These are phyloP conservation scores for Parnassius mnemosyne DNA, from an alignment of 2,888 invertebrate species.

Conservation along the genomic window DNA sequence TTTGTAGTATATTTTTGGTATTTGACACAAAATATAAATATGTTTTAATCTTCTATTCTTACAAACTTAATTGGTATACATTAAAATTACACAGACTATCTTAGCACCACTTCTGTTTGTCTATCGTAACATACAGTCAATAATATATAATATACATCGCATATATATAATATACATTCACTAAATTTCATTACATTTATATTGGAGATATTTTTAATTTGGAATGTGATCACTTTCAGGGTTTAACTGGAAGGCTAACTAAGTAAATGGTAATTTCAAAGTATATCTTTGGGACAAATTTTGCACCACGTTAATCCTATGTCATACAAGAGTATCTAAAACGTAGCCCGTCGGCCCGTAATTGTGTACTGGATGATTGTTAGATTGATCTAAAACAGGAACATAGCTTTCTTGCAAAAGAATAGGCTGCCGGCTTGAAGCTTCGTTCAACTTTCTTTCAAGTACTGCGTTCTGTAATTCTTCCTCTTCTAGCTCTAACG, in stretches of 20 bases:
- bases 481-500: conserved; percentile 75
- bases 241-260: conserved; percentile 33
- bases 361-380: conserved; percentile 38
- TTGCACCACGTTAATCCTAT: conserved; percentile 39
- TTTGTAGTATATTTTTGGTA: conserved; percentile 67
- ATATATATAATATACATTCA: conserved; percentile 16
- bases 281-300: conserved; percentile 51
- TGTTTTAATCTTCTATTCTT: conserved; percentile 31
- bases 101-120: conserved; percentile 40
- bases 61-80: conserved; percentile 30
- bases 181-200: conserved; percentile 27
- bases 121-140: conserved; percentile 12
- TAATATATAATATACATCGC: conserved; percentile 27
- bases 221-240: conserved; percentile 38
- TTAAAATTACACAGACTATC: conserved; percentile 29
- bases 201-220: conserved; percentile 42
- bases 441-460: conserved; percentile 70
- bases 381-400: conserved; percentile 64
- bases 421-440: conserved; percentile 71
- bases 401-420: conserved; percentile 70
- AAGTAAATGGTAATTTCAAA: conserved; percentile 49
- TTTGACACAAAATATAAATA: conserved; percentile 52
- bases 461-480: conserved; percentile 72
- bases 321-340: conserved; percentile 76
- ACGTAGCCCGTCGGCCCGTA: conserved; percentile 53